phyloP scores from a whole-genome alignment of 2,113 vertebrate genomes.

The Ochotona curzoniae region DNA sequence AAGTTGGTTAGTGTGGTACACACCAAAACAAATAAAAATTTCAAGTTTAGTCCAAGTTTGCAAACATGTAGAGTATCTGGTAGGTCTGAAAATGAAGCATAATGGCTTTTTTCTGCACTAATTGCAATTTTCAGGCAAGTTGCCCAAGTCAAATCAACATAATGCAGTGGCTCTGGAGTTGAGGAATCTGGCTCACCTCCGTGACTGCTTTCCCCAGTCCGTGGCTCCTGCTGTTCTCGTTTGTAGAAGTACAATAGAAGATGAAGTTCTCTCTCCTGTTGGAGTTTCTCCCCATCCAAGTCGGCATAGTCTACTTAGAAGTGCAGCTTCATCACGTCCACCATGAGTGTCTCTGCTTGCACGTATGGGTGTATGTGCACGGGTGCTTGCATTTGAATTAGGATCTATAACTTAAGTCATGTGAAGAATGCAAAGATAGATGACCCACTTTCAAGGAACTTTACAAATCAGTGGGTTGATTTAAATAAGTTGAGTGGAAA shows the following conservation, averaged over 20 bases:
- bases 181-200: neutral
- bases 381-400: too few species aligned
- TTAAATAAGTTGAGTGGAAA: neutral
- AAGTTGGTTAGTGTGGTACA: neutral
- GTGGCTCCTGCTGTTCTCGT: neutral
- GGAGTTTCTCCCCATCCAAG: rapidly evolving
- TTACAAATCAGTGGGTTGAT: neutral
- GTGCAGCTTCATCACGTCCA: neutral
- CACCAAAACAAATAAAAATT: neutral
- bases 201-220: neutral
- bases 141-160: neutral
- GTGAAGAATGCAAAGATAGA: neutral
- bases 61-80: neutral
- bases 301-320: neutral
- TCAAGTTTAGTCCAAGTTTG: neutral
- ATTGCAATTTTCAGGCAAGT: neutral
- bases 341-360: neutral
- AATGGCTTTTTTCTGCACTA: neutral
- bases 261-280: neutral
- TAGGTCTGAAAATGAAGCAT: neutral
- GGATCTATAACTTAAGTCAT: neutral
- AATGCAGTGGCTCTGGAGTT: neutral
- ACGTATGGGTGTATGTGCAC: rapidly evolving
- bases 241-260: neutral
- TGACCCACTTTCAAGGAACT: neutral